Evolutionary conservation across 2,113 vertebrate species (phyloP).

Genomic region (Pachycephala philippinensis): DNA sequence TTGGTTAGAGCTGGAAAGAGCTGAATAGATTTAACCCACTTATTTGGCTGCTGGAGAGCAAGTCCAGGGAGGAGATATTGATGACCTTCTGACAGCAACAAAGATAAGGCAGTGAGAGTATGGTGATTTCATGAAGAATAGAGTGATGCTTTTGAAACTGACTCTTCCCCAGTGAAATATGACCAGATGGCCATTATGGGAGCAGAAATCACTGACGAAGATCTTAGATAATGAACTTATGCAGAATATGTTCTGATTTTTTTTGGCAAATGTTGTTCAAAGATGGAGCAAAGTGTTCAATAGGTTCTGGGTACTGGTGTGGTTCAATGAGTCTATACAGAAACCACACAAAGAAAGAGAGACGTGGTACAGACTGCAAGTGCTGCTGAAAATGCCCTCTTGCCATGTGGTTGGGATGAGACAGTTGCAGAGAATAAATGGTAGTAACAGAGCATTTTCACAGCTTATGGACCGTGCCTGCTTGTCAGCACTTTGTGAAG

Average conservation of each 20-base stretch:
- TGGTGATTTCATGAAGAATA: background rate
- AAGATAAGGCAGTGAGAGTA: background rate
- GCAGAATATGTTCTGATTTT: background rate
- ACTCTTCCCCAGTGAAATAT: background rate
- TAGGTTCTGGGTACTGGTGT: rapidly evolving
- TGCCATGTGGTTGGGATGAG: background rate
- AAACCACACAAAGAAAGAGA: background rate
- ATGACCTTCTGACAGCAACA: background rate
- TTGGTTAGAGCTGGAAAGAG: background rate
- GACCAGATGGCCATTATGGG: background rate
- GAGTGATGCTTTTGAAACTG: background rate
- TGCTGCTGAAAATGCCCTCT: background rate
- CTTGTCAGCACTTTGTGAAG: background rate
- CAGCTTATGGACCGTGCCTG: background rate
- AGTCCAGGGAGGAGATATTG: background rate
- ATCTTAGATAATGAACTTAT: background rate
- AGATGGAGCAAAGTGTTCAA: background rate
- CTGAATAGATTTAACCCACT: background rate
- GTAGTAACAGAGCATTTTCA: background rate
- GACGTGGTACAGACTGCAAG: background rate
- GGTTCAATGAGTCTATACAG: background rate
- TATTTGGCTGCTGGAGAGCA: background rate
- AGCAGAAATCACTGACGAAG: background rate
- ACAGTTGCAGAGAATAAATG: background rate
- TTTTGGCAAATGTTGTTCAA: background rate